Evolutionary conservation across 2,888 invertebrate species (phyloP).

Genomic region (Mamestra brassicae): DNA sequence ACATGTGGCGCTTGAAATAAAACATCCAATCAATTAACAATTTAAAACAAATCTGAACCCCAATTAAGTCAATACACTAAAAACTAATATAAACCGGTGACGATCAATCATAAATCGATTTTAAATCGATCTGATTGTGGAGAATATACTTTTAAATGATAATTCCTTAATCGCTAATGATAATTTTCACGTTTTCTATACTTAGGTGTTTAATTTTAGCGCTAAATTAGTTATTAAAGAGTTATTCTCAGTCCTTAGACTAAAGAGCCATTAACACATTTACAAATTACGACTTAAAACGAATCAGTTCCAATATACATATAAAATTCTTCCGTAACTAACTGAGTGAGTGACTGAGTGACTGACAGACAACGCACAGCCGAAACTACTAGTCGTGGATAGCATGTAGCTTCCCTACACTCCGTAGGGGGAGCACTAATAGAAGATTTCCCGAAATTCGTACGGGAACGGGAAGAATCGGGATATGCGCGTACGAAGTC

Average conservation of each 20-base stretch:
- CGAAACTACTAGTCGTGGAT: no score
- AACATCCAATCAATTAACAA: neutral
- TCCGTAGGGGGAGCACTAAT: no score
- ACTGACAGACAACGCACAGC: no score
- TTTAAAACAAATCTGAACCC: neutral
- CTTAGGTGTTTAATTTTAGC: conserved; percentile 1
- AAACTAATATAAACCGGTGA: conserved; percentile 19
- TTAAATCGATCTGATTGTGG: conserved; percentile 16
- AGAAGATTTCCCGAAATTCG: no score
- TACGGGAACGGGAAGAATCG: no score
- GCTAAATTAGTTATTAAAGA: neutral
- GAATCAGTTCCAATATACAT: neutral
- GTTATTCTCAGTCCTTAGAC: neutral
- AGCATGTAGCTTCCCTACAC: no score
- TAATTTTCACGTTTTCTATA: conserved; percentile 26
- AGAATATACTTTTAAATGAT: conserved; percentile 2
- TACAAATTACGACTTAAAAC: neutral
- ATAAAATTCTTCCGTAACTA: no score
- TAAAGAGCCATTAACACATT: neutral
- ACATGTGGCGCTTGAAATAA: conserved; percentile 1
- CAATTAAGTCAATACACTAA: conserved; percentile 2
- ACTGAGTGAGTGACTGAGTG: no score
- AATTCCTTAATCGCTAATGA: conserved; percentile 19
- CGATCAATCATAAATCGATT: conserved; percentile 27
- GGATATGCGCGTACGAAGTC: no score